Evolutionary conservation across 2,888 invertebrate genomes (phyloP).

Genomic region (Pandemis cinnamomeana): DNA sequence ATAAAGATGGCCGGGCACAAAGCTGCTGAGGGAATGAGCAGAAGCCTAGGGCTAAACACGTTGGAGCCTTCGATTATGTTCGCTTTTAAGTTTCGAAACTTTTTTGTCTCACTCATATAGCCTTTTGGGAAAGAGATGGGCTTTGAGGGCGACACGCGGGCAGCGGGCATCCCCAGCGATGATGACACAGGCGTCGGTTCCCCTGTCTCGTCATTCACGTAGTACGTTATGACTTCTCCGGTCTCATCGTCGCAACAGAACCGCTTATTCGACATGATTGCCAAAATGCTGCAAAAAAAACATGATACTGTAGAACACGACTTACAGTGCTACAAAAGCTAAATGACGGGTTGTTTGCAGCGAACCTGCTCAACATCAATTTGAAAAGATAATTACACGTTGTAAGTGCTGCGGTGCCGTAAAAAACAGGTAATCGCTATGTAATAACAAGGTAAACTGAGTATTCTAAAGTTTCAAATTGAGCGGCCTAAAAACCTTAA

Average conservation of each 20-base stretch:
- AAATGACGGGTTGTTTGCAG: background rate
- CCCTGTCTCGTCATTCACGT: slow-evolving; percentile 81
- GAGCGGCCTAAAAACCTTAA: background rate
- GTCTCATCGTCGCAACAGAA: slow-evolving; percentile 80
- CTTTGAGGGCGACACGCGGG: slow-evolving; percentile 43
- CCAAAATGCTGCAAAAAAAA: slow-evolving; percentile 18
- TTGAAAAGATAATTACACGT: background rate
- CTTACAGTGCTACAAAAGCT: background rate
- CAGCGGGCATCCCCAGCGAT: slow-evolving; percentile 34
- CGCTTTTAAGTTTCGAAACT: slow-evolving; percentile 67
- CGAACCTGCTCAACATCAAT: background rate
- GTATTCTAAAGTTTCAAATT: background rate
- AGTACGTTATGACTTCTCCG: slow-evolving; percentile 75
- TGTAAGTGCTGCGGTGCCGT: background rate
- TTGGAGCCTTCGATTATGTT: slow-evolving; percentile 72
- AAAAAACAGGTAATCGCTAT: background rate
- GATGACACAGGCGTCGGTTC: slow-evolving; percentile 56
- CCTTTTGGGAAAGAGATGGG: slow-evolving; percentile 62
- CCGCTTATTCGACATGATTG: slow-evolving; percentile 52
- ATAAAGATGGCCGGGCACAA: slow-evolving; percentile 83
- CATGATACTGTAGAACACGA: background rate
- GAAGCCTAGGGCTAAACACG: slow-evolving; percentile 75
- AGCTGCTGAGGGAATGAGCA: slow-evolving; percentile 85
- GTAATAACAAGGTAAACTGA: slow-evolving; percentile 1
- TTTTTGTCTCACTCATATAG: slow-evolving; percentile 64